Conservation (phyloP, 2,113 vertebrate species). For the Semicossyphus pulcher region DNA sequence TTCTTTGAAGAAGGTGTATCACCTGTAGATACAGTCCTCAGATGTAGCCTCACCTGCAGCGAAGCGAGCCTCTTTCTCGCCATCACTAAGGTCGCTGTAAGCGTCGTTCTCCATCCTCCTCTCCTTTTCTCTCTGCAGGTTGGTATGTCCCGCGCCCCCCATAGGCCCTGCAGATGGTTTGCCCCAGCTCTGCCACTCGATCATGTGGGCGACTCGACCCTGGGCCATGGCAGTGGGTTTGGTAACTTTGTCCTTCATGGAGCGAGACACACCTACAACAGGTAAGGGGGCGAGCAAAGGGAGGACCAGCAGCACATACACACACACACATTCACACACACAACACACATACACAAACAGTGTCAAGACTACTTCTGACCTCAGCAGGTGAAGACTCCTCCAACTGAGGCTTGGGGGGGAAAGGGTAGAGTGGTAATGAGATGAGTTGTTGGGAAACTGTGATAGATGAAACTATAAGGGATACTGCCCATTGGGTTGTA, state of each 20-base stretch:
- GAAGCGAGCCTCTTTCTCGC: constrained; percentile 97
- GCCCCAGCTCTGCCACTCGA: constrained; percentile 99
- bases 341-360: constrained; percentile 25
- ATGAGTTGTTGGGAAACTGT: constrained; percentile 5
- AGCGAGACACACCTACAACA: constrained; percentile 89
- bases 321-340: constrained; percentile 37
- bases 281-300: constrained; percentile 16
- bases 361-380: constrained; percentile 51
- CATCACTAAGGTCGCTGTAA: constrained; percentile 96
- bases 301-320: constrained; percentile 21
- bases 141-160: constrained; percentile 79
- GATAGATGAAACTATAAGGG: not conserved
- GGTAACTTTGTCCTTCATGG: constrained; percentile 98
- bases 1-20: too few species aligned
- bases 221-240: constrained; percentile 98
- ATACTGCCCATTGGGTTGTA: not conserved
- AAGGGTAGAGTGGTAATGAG: constrained; percentile 26
- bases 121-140: constrained; percentile 88
- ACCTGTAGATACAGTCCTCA: too few species aligned
- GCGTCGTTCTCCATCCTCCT: constrained; percentile 91
- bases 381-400: constrained; percentile 18
- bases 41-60: constrained; percentile 87
- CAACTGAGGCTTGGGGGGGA: constrained; percentile 25
- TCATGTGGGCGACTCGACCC: constrained; percentile 97
- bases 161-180: constrained; percentile 81